Conservation (phyloP, 2,797 vertebrate genomes). For the Chiloscyllium punctatum region DNA sequence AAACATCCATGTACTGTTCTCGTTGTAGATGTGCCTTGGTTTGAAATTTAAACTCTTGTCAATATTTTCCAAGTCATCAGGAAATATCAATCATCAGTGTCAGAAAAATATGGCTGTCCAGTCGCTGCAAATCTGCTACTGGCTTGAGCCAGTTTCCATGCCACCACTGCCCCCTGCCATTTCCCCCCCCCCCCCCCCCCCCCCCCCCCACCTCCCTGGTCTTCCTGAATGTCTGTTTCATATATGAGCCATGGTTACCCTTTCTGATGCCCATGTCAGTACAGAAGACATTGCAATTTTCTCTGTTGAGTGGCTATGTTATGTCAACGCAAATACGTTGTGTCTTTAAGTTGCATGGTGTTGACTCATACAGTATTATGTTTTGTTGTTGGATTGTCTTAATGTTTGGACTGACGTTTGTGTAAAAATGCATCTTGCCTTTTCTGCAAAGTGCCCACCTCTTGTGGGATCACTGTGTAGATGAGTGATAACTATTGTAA, state of each 20-base stretch:
- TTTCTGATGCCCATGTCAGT: neutral
- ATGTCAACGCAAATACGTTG: too few relatives aligned
- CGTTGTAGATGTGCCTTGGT: too few relatives aligned
- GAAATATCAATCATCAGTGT: too few relatives aligned
- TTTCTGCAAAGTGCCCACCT: neutral
- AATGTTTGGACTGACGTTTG: neutral
- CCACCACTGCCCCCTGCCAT: too few relatives aligned
- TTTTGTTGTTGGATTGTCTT: neutral
- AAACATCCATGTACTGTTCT: too few relatives aligned
- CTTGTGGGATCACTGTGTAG: neutral
- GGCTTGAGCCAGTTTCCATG: too few relatives aligned
- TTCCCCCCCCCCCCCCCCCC: too few relatives aligned
- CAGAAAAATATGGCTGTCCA: too few relatives aligned
- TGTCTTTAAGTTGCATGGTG: neutral
- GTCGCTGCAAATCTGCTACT: too few relatives aligned
- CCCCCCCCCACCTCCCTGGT: too few relatives aligned
- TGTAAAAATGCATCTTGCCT: neutral
- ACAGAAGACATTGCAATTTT: neutral
- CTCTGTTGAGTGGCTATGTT: neutral
- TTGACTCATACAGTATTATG: neutral
- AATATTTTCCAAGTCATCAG: too few relatives aligned
- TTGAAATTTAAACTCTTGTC: too few relatives aligned
- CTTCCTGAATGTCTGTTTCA: neutral
- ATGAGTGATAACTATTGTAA: neutral
- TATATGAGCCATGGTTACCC: neutral